phyloP scores from a whole-genome alignment of 2,113 vertebrate genomes.

The Nanorana parkeri region DNA sequence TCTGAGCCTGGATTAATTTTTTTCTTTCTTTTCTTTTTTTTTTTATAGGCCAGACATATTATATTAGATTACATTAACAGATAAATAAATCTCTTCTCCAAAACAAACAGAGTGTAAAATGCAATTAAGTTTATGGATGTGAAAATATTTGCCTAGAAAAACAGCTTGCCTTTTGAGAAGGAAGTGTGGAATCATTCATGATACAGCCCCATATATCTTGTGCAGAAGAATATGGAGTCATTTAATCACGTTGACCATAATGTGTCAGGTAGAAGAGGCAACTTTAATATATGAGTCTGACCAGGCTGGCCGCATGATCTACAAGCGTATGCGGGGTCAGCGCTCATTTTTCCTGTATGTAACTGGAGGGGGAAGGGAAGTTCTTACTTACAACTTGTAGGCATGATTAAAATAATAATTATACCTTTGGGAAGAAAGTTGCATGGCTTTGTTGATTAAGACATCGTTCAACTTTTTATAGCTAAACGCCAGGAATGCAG shows the following conservation, averaged over 20 bases:
- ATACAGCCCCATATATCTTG: constrained; percentile 35
- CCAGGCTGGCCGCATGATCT: background rate
- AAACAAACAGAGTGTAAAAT: constrained; percentile 49
- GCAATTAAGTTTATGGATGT: constrained; percentile 50
- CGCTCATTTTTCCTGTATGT: background rate
- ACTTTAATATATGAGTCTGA: constrained; percentile 2
- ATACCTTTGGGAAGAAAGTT: too few species aligned
- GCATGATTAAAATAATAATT: too few species aligned
- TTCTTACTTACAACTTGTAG: too few species aligned
- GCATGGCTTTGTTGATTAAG: too few species aligned
- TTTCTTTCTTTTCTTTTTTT: background rate
- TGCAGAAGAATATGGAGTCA: background rate
- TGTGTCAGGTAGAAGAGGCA: constrained; percentile 8
- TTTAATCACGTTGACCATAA: constrained; percentile 8
- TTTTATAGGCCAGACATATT: constrained; percentile 44
- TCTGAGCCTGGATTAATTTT: background rate
- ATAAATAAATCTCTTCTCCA: constrained; percentile 49
- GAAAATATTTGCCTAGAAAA: constrained; percentile 54
- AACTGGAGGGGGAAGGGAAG: too few species aligned
- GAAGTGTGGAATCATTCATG: constrained; percentile 40
- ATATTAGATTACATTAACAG: constrained; percentile 51
- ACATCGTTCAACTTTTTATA: too few species aligned
- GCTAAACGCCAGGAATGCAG: too few species aligned
- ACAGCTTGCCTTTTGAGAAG: constrained; percentile 40
- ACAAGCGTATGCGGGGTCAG: background rate